Evolutionary conservation across 2,113 vertebrate species (phyloP), one percentile per base, ranked within the genome.

Genomic region (Phylloscopus trochiloides): DNA sequence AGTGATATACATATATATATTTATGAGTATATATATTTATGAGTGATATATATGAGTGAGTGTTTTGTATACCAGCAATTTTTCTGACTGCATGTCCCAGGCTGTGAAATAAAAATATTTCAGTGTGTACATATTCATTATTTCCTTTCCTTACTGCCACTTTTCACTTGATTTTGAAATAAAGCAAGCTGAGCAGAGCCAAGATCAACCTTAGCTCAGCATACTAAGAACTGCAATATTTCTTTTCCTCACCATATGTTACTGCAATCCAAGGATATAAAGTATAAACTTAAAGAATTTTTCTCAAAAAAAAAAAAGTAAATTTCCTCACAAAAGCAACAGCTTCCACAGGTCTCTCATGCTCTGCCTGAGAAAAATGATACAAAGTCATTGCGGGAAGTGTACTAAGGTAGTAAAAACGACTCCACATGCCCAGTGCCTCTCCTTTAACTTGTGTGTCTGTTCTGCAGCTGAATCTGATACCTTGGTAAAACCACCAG

Each of bases 381-480:
- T 28, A 52, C 6, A 42, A 59, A 67, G 29, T 42, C 47, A 36
- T 12, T 18, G 31, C 52, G 76, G 12, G 5, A 75, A 59, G 18
- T 2, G 5, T 59, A 71, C 16, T 15, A 38, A 31, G 12, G 40
- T 1, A 73, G 16, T 38, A 63, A 76, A 90, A 65, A 61, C 17
- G 0, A 58, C 31, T 76, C 17, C 29, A 42, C 0, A 0, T 34
- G 2, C 5, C 9, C 14, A n/a, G 1, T 61, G 7, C 11, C 12
- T 6, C 18, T 57, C 36, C 34, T 82, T 67, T 65, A 52, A 24
- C 19, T 57, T 57, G 32, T 55, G 5, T 34, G 67, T 32, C 1
- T 1, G 4, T 31, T 68, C 54, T 68, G 34, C 25, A 36, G 9
- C 31, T 82, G 28, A 90, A n/a, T 7, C 8, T 80, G 11, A 3